phyloP scores from a whole-genome alignment of 2,797 vertebrate species.

The Euthynnus affinis region DNA sequence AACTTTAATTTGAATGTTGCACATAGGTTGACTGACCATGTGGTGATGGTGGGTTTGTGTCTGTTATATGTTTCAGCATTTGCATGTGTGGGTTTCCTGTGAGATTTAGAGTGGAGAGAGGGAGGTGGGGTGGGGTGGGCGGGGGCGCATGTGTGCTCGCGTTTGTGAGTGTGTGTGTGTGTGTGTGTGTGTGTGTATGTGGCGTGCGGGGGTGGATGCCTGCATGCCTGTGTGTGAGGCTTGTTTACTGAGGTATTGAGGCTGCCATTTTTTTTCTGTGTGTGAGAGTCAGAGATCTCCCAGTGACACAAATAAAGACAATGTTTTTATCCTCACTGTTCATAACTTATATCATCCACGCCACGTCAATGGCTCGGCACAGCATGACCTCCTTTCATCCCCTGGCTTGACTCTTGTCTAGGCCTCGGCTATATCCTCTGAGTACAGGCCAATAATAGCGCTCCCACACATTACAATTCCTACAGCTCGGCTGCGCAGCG shows the following conservation, averaged over 20 bases:
- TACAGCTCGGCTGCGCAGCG: conserved; percentile 13
- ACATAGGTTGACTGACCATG: conserved; percentile 45
- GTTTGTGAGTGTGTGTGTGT: conserved; percentile 42
- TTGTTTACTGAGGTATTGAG: conserved; percentile 75
- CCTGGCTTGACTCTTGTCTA: conserved; percentile 50
- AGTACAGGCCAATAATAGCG: conserved; percentile 64
- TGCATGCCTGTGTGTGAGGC: conserved; percentile 77
- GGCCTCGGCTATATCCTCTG: conserved; percentile 54
- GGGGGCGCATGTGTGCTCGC: conserved; percentile 42
- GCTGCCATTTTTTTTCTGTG: conserved; percentile 67
- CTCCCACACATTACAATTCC: conserved; percentile 43
- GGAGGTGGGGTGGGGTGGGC: conserved; percentile 39
- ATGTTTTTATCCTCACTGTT: conserved; percentile 56
- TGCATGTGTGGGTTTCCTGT: conserved; percentile 80
- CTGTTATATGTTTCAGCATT: conserved; percentile 62
- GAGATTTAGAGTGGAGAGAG: conserved; percentile 53
- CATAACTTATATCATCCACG: conserved; percentile 56
- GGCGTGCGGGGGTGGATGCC: conserved; percentile 73
- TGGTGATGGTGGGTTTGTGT: conserved; percentile 47
- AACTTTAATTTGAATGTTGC: conserved; percentile 45
- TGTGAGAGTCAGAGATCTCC: conserved; percentile 53
- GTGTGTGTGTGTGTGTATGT: conserved; percentile 57
- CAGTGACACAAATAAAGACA: conserved; percentile 59
- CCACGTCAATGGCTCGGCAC: conserved; percentile 44
- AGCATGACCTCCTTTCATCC: conserved; percentile 61